These are phyloP conservation scores for Drosophila pectinifera DNA, from an alignment of 1,140 invertebrate species.

Conservation along the genomic window DNA sequence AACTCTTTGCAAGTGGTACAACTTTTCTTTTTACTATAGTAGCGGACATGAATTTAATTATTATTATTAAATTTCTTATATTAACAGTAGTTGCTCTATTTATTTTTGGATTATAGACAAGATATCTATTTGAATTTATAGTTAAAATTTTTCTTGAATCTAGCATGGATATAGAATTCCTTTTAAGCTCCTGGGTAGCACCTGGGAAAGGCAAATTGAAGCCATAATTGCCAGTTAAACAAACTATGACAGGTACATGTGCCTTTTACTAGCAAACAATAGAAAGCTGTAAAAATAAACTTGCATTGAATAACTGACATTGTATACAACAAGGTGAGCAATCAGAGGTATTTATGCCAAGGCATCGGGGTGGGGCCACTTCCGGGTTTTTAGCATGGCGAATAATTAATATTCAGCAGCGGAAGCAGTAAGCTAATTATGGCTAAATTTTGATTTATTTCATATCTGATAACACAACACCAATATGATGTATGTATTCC, in stretches of 20 bases:
- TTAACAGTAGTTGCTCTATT: too few relatives aligned
- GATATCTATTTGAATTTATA: neutral
- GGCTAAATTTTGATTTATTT: too few relatives aligned
- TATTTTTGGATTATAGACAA: too few relatives aligned
- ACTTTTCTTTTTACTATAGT: too few relatives aligned
- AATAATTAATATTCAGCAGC: neutral
- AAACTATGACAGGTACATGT: constrained; percentile 48
- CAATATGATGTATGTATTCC: too few relatives aligned
- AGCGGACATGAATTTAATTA: too few relatives aligned
- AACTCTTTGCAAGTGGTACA: too few relatives aligned
- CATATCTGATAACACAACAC: too few relatives aligned
- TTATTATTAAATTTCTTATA: too few relatives aligned
- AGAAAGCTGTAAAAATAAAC: neutral
- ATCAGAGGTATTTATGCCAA: neutral
- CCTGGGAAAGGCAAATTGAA: constrained; percentile 16
- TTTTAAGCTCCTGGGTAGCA: neutral
- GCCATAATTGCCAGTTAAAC: constrained; percentile 5
- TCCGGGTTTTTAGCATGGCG: neutral
- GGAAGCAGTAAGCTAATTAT: too few relatives aligned
- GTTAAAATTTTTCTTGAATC: neutral
- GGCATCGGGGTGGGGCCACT: neutral
- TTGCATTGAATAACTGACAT: neutral
- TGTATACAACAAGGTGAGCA: neutral
- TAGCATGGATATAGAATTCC: neutral
- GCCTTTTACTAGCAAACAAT: neutral